Conservation (phyloP, 2,888 invertebrate species). For the Zygaena filipendulae region DNA sequence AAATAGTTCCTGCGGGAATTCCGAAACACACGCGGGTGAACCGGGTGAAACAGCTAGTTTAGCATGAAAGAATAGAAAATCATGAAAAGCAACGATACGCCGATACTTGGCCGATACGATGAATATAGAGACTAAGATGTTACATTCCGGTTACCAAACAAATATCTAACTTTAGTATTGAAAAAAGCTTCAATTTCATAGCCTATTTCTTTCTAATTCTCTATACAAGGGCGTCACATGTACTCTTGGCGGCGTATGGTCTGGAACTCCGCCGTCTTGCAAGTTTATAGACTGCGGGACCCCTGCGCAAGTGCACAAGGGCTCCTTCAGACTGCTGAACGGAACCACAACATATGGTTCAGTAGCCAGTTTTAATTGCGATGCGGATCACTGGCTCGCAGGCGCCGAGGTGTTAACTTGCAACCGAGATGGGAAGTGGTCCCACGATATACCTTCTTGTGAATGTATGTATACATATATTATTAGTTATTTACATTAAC, state of each 20-base stretch:
- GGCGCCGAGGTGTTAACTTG: slow-evolving; percentile 78
- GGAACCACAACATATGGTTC: slow-evolving; percentile 86
- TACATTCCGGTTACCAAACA: too few relatives aligned
- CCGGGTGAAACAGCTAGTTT: too few relatives aligned
- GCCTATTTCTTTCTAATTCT: too few relatives aligned
- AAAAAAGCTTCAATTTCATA: too few relatives aligned
- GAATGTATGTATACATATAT: slow-evolving; percentile 71
- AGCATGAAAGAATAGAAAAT: too few relatives aligned
- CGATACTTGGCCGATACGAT: too few relatives aligned
- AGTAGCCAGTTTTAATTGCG: slow-evolving; percentile 81
- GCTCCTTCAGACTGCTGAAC: slow-evolving; percentile 77
- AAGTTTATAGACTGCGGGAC: slow-evolving; percentile 89
- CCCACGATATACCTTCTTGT: slow-evolving; percentile 85
- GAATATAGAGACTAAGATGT: too few relatives aligned
- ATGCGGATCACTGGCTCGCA: slow-evolving; percentile 85
- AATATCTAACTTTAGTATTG: too few relatives aligned
- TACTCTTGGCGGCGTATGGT: slow-evolving; percentile 88
- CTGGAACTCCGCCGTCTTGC: slow-evolving; percentile 81
- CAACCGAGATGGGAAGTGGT: slow-evolving; percentile 88
- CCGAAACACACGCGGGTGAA: too few relatives aligned
- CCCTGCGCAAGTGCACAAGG: slow-evolving; percentile 82
- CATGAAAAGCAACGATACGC: too few relatives aligned
- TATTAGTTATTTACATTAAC: too few relatives aligned
- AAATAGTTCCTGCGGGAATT: too few relatives aligned
- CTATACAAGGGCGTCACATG: slow-evolving; percentile 77